These are phyloP conservation scores for Eulemur macaco DNA, from an alignment of 2,113 vertebrate genomes.

Conservation along the genomic window DNA sequence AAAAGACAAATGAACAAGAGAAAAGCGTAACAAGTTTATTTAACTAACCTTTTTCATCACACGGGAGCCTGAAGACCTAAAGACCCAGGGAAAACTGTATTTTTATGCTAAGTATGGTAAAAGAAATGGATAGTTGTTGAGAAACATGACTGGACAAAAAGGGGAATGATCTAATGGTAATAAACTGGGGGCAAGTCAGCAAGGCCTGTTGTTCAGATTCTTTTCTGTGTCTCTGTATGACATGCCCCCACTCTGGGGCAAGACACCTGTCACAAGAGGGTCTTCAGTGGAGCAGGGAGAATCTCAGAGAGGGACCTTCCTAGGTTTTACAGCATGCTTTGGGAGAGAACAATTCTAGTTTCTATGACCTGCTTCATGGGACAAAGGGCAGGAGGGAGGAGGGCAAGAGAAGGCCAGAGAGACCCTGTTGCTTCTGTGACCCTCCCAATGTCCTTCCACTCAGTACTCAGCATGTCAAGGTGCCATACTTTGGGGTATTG, in stretches of 20 bases:
- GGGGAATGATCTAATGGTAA: not conserved
- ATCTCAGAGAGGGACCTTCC: not conserved
- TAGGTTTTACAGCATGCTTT: not conserved
- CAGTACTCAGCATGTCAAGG: not conserved
- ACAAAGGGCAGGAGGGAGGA: not conserved
- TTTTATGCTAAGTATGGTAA: not conserved
- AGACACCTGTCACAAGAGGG: not conserved
- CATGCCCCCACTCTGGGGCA: not conserved
- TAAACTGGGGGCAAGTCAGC: not conserved
- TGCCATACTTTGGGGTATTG: not conserved
- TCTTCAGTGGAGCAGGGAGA: not conserved
- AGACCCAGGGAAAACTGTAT: not conserved
- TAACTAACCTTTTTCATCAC: not conserved
- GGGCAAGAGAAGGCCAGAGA: not conserved
- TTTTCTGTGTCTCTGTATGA: not conserved
- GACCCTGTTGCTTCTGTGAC: not conserved
- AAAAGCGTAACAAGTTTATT: not conserved
- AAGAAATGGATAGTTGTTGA: not conserved
- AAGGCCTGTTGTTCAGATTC: not conserved
- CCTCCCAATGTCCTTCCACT: not conserved
- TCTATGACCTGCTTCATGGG: not conserved
- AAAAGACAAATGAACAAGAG: not conserved
- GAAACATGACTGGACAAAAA: not conserved
- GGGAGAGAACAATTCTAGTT: not conserved
- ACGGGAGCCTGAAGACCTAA: not conserved